Evolutionary conservation across 2,797 vertebrate species (phyloP).

Genomic region (Parambassis ranga): DNA sequence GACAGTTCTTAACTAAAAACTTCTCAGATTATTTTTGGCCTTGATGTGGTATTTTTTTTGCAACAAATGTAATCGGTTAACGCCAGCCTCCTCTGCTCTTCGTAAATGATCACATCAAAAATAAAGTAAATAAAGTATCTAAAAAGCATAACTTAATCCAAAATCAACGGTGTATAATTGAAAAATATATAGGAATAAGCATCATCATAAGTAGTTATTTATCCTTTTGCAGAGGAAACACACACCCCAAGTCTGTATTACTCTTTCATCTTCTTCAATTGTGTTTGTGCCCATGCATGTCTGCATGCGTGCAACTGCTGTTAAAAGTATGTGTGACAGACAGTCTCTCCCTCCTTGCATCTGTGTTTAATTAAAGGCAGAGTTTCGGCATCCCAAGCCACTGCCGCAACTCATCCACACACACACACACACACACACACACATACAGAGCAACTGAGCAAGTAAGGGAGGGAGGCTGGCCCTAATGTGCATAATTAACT

Average conservation of each 20-base stretch:
- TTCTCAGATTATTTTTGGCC: constrained; percentile 33
- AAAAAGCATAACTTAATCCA: background rate
- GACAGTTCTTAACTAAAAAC: background rate
- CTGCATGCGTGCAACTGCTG: constrained; percentile 62
- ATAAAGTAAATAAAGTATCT: constrained; percentile 13
- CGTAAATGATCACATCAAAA: constrained; percentile 49
- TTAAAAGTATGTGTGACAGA: constrained; percentile 80
- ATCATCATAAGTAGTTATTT: no score
- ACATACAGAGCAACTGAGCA: constrained; percentile 41
- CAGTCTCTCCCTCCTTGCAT: constrained; percentile 85
- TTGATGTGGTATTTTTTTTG: constrained; percentile 31
- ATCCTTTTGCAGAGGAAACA: constrained; percentile 28
- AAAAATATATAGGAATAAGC: no score
- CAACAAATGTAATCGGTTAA: constrained; percentile 40
- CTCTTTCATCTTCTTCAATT: constrained; percentile 67
- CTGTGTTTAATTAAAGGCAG: constrained; percentile 93
- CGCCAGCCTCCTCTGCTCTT: constrained; percentile 25
- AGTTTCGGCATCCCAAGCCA: constrained; percentile 85
- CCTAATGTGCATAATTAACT: constrained; percentile 91
- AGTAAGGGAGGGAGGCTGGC: constrained; percentile 59
- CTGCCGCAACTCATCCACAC: constrained; percentile 64
- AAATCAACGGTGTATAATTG: no score
- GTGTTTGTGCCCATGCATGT: constrained; percentile 40
- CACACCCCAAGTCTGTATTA: constrained; percentile 3
- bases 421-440: constrained; percentile 53